Percentiles rank a stretch among this genome's conserved stretches.
phyloP scores from a whole-genome alignment of 1,140 invertebrate species.

The Drosophila ambigua region DNA sequence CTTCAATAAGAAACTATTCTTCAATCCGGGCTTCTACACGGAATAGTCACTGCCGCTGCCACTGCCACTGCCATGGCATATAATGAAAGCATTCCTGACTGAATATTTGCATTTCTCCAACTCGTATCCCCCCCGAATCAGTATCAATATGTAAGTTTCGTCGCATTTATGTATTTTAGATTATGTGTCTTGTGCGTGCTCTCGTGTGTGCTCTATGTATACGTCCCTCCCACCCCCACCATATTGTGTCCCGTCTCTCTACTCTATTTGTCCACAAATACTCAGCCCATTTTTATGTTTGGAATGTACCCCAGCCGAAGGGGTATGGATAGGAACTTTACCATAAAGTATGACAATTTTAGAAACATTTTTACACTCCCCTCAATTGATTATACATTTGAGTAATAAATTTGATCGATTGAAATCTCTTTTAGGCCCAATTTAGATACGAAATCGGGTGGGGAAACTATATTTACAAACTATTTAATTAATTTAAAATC shows the following conservation, averaged over 20 bases:
- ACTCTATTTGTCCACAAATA: slow-evolving; percentile 12
- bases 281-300: slow-evolving; percentile 6
- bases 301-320: not conserved
- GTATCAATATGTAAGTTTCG: slow-evolving; percentile 3
- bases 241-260: slow-evolving; percentile 4
- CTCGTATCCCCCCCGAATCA: not conserved
- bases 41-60: slow-evolving; percentile 19
- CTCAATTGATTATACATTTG: too few relatives aligned
- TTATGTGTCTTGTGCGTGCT: slow-evolving; percentile 35
- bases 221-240: not conserved
- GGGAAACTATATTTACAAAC: too few relatives aligned
- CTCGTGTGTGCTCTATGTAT: slow-evolving; percentile 17
- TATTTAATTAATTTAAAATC: not conserved
- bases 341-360: too few relatives aligned
- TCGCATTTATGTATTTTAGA: slow-evolving; percentile 32
- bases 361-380: too few relatives aligned
- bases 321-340: too few relatives aligned
- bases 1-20: slow-evolving; percentile 69
- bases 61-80: slow-evolving; percentile 10
- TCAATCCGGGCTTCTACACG: slow-evolving; percentile 68
- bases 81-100: slow-evolving; percentile 56
- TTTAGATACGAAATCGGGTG: too few relatives aligned
- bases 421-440: too few relatives aligned
- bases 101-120: slow-evolving; percentile 45
- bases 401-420: too few relatives aligned